These are phyloP conservation scores for Galagoides demidoff DNA, from an alignment of 2,797 vertebrate genomes.

Conservation along the genomic window DNA sequence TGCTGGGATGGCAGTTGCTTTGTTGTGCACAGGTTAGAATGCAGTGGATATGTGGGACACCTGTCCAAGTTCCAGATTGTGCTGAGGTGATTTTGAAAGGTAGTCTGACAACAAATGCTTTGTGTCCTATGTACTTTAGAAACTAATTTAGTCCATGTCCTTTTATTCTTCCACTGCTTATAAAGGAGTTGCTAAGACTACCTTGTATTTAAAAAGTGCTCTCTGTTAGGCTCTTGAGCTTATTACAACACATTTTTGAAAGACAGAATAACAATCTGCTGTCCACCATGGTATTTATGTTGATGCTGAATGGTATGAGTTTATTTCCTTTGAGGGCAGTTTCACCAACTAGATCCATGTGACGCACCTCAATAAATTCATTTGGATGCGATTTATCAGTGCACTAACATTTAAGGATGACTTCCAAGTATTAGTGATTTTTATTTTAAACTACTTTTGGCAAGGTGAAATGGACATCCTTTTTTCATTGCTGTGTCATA, in stretches of 20 bases:
- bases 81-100: constrained; percentile 6
- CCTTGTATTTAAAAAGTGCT: constrained; percentile 23
- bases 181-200: background rate
- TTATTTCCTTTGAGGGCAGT: background rate
- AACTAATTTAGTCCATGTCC: background rate
- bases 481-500: background rate
- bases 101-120: background rate
- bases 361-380: background rate
- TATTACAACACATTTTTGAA: background rate
- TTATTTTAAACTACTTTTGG: background rate
- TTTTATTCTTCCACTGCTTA: constrained; percentile 42
- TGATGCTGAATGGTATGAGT: constrained; percentile 1
- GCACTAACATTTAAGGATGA: background rate
- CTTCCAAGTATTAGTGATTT: background rate
- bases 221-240: background rate
- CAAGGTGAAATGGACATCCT: background rate
- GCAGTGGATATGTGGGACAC: background rate
- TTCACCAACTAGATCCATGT: background rate
- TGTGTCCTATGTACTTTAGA: background rate
- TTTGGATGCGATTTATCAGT: background rate
- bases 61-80: background rate
- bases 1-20: background rate
- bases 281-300: background rate
- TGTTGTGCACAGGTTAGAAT: background rate
- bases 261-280: constrained; percentile 9